Percentiles rank a stretch among this genome's conserved stretches.
Conservation (phyloP, 2,113 vertebrate species). For the Grallaria varia region DNA sequence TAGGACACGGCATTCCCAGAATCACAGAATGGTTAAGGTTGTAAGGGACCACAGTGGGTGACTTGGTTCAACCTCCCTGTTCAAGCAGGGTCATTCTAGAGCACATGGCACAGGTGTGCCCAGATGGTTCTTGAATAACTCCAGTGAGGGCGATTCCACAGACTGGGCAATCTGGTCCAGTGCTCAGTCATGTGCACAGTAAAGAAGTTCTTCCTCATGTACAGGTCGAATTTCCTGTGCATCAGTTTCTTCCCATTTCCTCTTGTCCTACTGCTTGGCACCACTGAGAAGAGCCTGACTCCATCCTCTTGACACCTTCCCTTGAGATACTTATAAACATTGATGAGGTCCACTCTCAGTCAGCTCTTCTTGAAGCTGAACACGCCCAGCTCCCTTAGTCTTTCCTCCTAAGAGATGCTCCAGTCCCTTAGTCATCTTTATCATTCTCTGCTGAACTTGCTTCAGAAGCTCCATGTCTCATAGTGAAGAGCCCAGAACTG, state of each 20-base stretch:
- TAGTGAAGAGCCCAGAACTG: neutral
- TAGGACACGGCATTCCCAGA: neutral
- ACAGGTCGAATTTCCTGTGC: neutral
- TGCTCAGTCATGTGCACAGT: neutral
- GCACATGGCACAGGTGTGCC: neutral
- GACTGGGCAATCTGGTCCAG: neutral
- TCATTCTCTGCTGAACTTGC: neutral
- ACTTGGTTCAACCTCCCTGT: neutral
- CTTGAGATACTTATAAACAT: neutral
- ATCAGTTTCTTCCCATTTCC: neutral
- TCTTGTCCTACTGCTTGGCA: neutral
- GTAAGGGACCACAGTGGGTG: neutral
- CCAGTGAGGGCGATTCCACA: neutral
- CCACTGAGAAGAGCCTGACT: neutral
- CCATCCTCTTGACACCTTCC: neutral
- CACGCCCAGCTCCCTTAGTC: neutral
- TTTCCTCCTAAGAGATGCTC: neutral
- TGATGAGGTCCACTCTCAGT: neutral
- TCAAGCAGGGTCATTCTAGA: neutral
- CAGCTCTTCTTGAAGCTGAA: neutral
- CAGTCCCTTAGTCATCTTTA: neutral
- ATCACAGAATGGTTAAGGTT: neutral
- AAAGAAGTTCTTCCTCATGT: neutral
- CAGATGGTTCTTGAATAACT: neutral
- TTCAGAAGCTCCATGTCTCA: neutral